phyloP scores from a whole-genome alignment of 2,888 invertebrate genomes.

The Platycheirus rosarum region DNA sequence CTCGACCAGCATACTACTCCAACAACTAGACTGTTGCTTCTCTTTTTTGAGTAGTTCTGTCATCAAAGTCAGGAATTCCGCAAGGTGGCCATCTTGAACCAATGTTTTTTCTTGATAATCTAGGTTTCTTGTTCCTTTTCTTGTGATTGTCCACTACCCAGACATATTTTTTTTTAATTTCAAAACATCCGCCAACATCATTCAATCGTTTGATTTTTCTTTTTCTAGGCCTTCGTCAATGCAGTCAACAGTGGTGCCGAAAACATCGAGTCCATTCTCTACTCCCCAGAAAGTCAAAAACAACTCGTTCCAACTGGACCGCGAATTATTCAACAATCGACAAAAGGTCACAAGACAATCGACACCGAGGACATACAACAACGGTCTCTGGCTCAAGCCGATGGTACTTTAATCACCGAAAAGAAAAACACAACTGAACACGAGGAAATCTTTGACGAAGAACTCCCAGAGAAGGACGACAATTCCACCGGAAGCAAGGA shows the following conservation, averaged over 20 bases:
- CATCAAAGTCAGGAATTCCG: too few species aligned
- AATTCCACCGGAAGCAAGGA: constrained; percentile 79
- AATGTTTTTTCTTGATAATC: too few species aligned
- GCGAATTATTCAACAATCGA: constrained; percentile 88
- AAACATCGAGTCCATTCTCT: constrained; percentile 89
- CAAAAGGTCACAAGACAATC: constrained; percentile 90
- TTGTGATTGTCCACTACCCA: too few species aligned
- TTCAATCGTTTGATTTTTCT: too few species aligned
- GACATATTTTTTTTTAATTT: too few species aligned
- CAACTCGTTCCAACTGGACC: constrained; percentile 88
- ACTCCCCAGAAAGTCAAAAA: constrained; percentile 85
- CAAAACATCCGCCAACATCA: too few species aligned
- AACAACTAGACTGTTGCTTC: too few species aligned
- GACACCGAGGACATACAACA: constrained; percentile 93
- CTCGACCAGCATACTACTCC: too few species aligned
- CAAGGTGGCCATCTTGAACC: too few species aligned
- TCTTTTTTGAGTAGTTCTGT: too few species aligned
- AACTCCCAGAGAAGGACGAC: constrained; percentile 86
- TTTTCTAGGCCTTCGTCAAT: constrained; percentile 88
- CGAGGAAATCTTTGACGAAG: constrained; percentile 92
- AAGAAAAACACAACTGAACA: constrained; percentile 92
- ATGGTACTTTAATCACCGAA: constrained; percentile 94
- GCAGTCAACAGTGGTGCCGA: constrained; percentile 87
- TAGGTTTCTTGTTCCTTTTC: too few species aligned
- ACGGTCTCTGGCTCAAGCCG: constrained; percentile 89